Evolutionary conservation across 2,797 vertebrate species (phyloP).

Genomic region (Megaceryle alcyon): DNA sequence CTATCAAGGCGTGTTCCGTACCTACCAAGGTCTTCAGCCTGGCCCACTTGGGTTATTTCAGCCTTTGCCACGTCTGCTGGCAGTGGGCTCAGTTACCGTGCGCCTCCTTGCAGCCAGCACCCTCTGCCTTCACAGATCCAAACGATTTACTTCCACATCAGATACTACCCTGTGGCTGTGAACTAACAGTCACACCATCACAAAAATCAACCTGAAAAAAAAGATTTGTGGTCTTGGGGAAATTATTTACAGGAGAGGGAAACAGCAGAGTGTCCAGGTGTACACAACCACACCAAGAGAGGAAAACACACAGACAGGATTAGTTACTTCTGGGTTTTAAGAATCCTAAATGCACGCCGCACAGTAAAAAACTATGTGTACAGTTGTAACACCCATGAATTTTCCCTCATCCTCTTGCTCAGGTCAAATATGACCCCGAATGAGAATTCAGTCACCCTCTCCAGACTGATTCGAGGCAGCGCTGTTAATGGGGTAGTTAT

Average conservation of each 20-base stretch:
- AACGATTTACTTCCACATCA: neutral
- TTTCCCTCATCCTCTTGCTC: neutral
- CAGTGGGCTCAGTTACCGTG: neutral
- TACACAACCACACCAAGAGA: neutral
- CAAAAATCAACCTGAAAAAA: neutral
- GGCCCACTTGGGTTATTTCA: no score
- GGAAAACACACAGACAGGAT: neutral
- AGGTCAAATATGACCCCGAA: neutral
- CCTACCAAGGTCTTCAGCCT: no score
- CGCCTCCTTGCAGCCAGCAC: neutral
- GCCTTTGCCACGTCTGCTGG: neutral
- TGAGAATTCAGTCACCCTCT: neutral
- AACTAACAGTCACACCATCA: neutral
- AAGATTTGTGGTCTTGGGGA: neutral
- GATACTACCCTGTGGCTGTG: no score
- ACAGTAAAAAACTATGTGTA: fast-evolving
- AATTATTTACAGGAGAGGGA: neutral
- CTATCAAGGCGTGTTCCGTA: no score
- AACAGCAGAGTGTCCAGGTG: neutral
- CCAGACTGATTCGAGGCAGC: neutral
- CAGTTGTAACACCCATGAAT: fast-evolving
- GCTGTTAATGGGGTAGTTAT: neutral
- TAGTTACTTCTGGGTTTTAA: neutral
- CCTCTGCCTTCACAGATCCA: neutral
- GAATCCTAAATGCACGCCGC: neutral